phyloP scores from a whole-genome alignment of 2,888 invertebrate species.

The Odontomyia ornata region DNA sequence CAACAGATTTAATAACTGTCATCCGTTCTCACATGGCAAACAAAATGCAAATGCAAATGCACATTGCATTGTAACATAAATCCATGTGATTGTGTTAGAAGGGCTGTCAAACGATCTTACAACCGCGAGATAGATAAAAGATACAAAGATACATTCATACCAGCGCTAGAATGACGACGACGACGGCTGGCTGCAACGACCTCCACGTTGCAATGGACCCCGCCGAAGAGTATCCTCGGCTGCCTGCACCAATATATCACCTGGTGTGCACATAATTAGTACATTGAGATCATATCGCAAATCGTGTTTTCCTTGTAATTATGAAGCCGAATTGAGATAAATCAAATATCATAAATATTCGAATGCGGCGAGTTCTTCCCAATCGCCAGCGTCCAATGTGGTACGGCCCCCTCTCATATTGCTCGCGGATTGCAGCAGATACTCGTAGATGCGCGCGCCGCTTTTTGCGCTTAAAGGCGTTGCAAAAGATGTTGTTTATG shows the following conservation, averaged over 20 bases:
- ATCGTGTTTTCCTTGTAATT: constrained; percentile 45
- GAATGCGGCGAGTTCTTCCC: constrained; percentile 11
- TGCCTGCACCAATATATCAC: constrained; percentile 45
- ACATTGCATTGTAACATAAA: constrained; percentile 30
- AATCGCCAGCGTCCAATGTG: constrained; percentile 6
- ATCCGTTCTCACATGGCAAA: constrained; percentile 22
- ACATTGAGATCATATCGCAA: constrained; percentile 43
- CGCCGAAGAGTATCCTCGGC: constrained; percentile 17
- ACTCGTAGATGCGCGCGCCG: constrained; percentile 10
- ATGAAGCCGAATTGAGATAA: constrained; percentile 47
- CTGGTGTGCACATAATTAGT: constrained; percentile 46
- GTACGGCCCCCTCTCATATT: constrained; percentile 14
- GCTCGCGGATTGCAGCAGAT: too few relatives aligned
- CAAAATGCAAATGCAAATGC: constrained; percentile 30
- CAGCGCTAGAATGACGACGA: background rate
- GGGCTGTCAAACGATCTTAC: background rate
- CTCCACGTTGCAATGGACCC: constrained; percentile 10
- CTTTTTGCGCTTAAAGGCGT: constrained; percentile 19
- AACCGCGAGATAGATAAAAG: background rate
- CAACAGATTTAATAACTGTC: constrained; percentile 38
- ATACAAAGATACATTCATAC: background rate
- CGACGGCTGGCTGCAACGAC: constrained; percentile 18
- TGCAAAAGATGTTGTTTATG: constrained; percentile 19
- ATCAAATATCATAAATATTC: constrained; percentile 47
- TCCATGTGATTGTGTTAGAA: constrained; percentile 31